These are phyloP conservation scores for Neoaliturus tenellus DNA, from an alignment of 2,888 invertebrate genomes.

Conservation along the genomic window DNA sequence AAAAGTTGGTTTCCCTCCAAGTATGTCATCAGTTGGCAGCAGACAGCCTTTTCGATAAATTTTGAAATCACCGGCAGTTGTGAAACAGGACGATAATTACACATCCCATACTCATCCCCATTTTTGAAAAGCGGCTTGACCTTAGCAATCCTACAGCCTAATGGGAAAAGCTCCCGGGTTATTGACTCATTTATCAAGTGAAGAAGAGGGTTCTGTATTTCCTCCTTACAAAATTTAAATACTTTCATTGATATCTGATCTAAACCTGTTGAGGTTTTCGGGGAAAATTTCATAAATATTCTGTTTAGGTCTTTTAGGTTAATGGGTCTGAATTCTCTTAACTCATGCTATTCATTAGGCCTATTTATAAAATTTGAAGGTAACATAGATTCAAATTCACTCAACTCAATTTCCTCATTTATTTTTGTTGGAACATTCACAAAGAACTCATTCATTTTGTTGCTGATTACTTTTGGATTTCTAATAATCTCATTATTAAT, in stretches of 20 bases:
- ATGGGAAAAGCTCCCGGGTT: background rate
- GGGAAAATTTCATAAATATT: background rate
- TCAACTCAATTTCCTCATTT: too few relatives aligned
- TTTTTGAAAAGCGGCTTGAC: constrained; percentile 8
- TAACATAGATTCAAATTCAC: too few relatives aligned
- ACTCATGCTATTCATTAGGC: too few relatives aligned
- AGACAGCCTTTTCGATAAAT: constrained; percentile 25
- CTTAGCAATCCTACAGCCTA: background rate
- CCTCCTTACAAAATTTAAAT: background rate
- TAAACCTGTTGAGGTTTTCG: background rate
- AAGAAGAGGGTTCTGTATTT: background rate
- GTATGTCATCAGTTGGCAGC: background rate
- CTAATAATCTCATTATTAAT: too few relatives aligned
- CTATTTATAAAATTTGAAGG: too few relatives aligned
- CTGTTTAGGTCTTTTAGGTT: background rate
- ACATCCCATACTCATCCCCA: background rate
- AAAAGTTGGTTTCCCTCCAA: background rate
- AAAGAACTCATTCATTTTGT: too few relatives aligned
- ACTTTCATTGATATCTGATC: background rate
- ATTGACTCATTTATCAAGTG: background rate
- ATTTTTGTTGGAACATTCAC: too few relatives aligned
- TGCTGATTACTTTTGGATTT: too few relatives aligned
- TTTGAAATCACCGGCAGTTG: constrained; percentile 10
- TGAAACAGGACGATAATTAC: constrained; percentile 23
- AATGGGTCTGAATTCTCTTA: background rate